Evolutionary conservation across 2,888 invertebrate species (phyloP), one percentile per base, ranked within the genome.

Genomic region (Entomobrya proxima): DNA sequence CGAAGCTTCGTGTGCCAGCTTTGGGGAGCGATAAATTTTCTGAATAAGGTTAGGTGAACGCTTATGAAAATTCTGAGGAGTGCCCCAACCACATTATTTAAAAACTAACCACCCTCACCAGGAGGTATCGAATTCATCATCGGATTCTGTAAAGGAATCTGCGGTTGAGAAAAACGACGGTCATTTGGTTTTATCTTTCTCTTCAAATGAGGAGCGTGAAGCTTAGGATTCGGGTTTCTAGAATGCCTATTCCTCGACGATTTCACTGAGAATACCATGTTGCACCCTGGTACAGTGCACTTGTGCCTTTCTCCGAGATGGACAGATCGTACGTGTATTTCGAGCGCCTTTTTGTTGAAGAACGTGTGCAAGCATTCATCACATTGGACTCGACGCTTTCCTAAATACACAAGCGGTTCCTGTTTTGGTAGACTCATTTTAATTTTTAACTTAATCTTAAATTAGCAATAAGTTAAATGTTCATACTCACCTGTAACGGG

Each of bases 251-350:
- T 99, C 76, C 99, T 94, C 32, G 98, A 98, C 89, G 99, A 94
- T 89, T 99, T 94, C 13, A 98, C 98, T 92, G 18, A 18, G 92
- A 99, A 99, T 98, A 98, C 98, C 98, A 98, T 98, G 92, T 97
- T 98, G 92, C 99, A 99, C 0, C 98, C 98, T 91, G 97, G 97
- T 0, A 99, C 98, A 0, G 99, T 98, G 92, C 99, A 99, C 92
- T 98, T 98, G 92, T 99, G 99, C 99, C 99, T 99, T 93, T 99
- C 99, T 52, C 98, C 95, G 86, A 99, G 93, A 92, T 99, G 99
- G 11, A 99, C 99, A 0, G 99, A 99, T 75, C 98, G 98, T 92
- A 98, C 99, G 92, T 99, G 99, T 7, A 99, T 99, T 93, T 99
- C 99, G 30, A 99, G 93, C 0, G 99, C 99, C 87, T 99, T 99